Conservation (phyloP, 2,888 invertebrate species). For the Xestia rhomboidea region DNA sequence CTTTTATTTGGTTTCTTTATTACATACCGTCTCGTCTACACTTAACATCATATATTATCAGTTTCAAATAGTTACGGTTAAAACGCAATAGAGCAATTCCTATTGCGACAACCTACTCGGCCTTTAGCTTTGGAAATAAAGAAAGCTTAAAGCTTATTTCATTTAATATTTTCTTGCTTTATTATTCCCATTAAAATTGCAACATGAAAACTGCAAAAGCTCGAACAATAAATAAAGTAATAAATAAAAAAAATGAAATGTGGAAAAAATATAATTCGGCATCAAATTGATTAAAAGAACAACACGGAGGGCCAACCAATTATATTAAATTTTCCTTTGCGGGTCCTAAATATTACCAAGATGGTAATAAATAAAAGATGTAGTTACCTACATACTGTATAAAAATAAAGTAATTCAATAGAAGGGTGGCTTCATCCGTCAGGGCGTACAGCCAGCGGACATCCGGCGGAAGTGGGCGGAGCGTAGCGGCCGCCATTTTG, state of each 20-base stretch:
- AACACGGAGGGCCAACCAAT: slow-evolving; percentile 1
- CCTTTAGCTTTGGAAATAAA: neutral
- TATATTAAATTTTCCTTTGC: slow-evolving; percentile 12
- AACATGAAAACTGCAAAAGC: neutral
- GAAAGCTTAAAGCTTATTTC: neutral
- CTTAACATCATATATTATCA: too few species aligned
- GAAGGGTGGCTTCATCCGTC: slow-evolving; percentile 70
- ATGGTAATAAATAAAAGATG: slow-evolving; percentile 28
- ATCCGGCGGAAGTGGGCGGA: slow-evolving; percentile 88
- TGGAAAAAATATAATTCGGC: neutral
- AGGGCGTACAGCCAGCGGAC: slow-evolving; percentile 75
- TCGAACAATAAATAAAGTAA: slow-evolving; percentile 6
- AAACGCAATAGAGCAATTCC: neutral
- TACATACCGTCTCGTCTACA: too few species aligned
- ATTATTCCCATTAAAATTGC: slow-evolving; percentile 1
- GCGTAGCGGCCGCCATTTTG: slow-evolving; percentile 82
- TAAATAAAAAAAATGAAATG: neutral
- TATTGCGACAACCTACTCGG: neutral
- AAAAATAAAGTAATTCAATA: slow-evolving; percentile 62
- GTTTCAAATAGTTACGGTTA: too few species aligned
- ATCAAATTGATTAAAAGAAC: neutral
- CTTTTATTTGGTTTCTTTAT: neutral
- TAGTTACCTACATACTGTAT: slow-evolving; percentile 33
- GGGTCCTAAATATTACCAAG: slow-evolving; percentile 22
- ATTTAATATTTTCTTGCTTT: neutral